Conservation (phyloP, 2,113 vertebrate species). For the Caracal caracal region DNA sequence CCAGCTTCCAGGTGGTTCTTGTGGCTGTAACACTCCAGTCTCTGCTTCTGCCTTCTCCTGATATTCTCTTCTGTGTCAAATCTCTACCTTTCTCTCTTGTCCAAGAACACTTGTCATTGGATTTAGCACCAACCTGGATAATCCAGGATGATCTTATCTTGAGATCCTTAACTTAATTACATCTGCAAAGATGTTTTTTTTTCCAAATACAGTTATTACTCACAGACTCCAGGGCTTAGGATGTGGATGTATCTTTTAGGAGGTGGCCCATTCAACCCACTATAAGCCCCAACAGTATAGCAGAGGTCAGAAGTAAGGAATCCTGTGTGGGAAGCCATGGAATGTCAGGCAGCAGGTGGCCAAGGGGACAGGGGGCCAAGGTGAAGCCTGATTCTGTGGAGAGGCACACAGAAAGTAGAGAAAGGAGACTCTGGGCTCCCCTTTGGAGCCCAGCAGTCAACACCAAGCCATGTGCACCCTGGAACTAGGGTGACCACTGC, state of each 20-base stretch:
- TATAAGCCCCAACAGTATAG: neutral
- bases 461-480: neutral
- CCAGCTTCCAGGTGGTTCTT: neutral
- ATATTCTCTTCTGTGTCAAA: neutral
- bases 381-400: neutral
- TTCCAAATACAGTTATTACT: neutral
- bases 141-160: neutral
- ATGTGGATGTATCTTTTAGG: neutral
- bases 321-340: neutral
- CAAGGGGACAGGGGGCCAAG: neutral
- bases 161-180: neutral
- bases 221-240: neutral
- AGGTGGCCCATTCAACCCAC: neutral
- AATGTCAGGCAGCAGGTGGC: neutral
- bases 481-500: neutral
- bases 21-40: rapidly evolving
- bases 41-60: neutral
- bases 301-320: neutral
- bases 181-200: neutral
- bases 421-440: neutral
- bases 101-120: neutral
- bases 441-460: neutral
- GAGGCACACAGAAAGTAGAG: neutral
- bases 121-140: neutral
- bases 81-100: neutral